A percentile compares a stretch with the other conserved stretches of the same genome.
These are phyloP conservation scores for Hyaena hyaena DNA, from an alignment of 2,113 vertebrate genomes.

Conservation along the genomic window DNA sequence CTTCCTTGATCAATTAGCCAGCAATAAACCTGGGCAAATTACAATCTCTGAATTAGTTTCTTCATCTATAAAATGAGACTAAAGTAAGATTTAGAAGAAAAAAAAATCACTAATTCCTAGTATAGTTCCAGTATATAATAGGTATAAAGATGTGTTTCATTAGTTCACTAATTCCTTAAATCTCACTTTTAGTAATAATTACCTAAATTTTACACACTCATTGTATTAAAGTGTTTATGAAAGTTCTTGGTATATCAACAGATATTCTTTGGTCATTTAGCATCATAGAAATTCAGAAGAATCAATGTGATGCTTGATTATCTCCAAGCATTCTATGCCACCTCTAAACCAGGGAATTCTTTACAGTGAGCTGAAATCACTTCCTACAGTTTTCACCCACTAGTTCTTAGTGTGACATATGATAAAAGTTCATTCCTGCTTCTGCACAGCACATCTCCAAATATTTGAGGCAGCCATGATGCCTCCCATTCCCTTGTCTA, in stretches of 20 bases:
- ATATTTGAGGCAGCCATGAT: not conserved
- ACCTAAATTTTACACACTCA: not conserved
- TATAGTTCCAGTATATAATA: not conserved
- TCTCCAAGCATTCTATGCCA: not conserved
- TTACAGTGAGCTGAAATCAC: not conserved
- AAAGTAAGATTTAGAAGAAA: not conserved
- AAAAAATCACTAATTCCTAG: not conserved
- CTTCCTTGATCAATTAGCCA: not conserved
- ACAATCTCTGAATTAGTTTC: not conserved
- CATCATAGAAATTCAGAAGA: not conserved
- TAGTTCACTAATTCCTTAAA: not conserved
- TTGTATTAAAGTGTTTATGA: not conserved
- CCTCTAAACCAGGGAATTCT: not conserved
- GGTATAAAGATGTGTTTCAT: not conserved
- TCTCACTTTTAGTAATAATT: not conserved
- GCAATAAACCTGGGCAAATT: not conserved
- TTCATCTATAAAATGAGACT: not conserved
- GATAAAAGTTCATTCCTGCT: not conserved
- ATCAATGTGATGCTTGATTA: not conserved
- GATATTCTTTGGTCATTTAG: not conserved
- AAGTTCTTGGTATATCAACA: not conserved
- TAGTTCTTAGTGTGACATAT: not conserved
- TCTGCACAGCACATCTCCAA: not conserved
- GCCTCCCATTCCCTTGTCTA: not conserved
- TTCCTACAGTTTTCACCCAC: not conserved